Evolutionary conservation across 1,140 invertebrate genomes (phyloP).

Genomic region (Micrasema minimum): DNA sequence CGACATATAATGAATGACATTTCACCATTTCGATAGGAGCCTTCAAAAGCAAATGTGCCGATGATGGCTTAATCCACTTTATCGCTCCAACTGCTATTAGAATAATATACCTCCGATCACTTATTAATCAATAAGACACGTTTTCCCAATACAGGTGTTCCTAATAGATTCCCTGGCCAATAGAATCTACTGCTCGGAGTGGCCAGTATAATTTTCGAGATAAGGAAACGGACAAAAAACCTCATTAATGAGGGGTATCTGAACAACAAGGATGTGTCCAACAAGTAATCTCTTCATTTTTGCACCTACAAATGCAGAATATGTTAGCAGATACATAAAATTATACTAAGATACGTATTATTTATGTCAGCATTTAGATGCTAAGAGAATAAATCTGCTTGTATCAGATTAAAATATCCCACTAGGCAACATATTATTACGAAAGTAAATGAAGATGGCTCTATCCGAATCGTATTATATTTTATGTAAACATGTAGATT

Average conservation of each 20-base stretch:
- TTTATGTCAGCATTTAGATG: slow-evolving; percentile 17
- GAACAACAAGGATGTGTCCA: slow-evolving; percentile 20
- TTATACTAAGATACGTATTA: slow-evolving; percentile 6
- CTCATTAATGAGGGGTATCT: slow-evolving; percentile 13
- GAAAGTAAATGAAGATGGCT: too few species aligned
- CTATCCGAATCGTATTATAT: too few species aligned
- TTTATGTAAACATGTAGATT: too few species aligned
- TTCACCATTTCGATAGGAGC: slow-evolving; percentile 45
- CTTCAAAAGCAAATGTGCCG: slow-evolving; percentile 51
- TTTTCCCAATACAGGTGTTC: slow-evolving; percentile 44
- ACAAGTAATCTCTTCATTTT: slow-evolving; percentile 29
- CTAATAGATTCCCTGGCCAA: slow-evolving; percentile 47
- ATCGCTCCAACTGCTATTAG: slow-evolving; percentile 48
- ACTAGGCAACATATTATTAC: too few species aligned
- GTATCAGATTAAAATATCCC: too few species aligned
- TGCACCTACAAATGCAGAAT: slow-evolving; percentile 30
- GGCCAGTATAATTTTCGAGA: slow-evolving; percentile 31
- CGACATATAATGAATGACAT: slow-evolving; percentile 51
- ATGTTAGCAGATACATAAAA: slow-evolving; percentile 28
- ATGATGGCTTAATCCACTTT: slow-evolving; percentile 53
- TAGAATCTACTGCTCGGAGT: slow-evolving; percentile 15
- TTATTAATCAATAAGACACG: slow-evolving; percentile 54
- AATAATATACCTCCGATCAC: slow-evolving; percentile 49
- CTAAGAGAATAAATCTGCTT: not conserved
- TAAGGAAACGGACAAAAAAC: slow-evolving; percentile 26